Evolutionary conservation across 2,113 vertebrate genomes (phyloP), one percentile per base, ranked within the genome.

Genomic region (Bubo blakistoni): DNA sequence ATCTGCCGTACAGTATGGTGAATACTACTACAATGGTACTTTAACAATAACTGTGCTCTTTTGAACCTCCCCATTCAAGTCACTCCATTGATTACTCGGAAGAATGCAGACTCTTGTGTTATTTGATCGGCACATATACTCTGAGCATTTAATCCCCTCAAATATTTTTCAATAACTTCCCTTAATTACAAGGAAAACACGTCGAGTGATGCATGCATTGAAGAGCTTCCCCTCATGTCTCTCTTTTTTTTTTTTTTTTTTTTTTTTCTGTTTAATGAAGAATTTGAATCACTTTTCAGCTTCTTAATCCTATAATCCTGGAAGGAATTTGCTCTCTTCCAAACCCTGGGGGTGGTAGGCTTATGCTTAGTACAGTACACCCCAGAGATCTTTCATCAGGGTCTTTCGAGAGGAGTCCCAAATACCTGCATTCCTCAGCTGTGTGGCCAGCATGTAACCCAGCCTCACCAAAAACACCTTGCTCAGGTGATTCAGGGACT

Each of bases 151-250:
- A 99, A 99, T 98, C 98, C 98, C 96, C 96, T 98, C 97, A 98
- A 98, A 98, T 98, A 99, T 99, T 98, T 98, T 98, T 98, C 98
- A 98, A 98, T 98, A 98, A 98, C 97, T 98, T 98, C 98, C 97
- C 98, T 98, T 99, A 99, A 99, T 99, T 98, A 98, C 98, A 98
- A 97, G 96, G 97, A 98, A 98, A 98, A 98, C 97, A 98, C 67
- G 9, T 82, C 40, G 88, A 98, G 97, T 96, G 97, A 98, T 94
- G 94, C 92, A 97, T 88, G 86, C 95, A 98, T 93, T 97, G 93
- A 30, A 97, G 96, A 97, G 96, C 86, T 93, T 97, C 96, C 92
- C 96, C 95, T 97, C 96, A 97, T 97, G 92, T 96, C 76, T 97
- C 97, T 97, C 94, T 71, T 16, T 14, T 26, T 6, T 16, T 94